These are phyloP conservation scores for Pseudoatta argentina DNA, from an alignment of 1,140 invertebrate genomes.

Conservation along the genomic window DNA sequence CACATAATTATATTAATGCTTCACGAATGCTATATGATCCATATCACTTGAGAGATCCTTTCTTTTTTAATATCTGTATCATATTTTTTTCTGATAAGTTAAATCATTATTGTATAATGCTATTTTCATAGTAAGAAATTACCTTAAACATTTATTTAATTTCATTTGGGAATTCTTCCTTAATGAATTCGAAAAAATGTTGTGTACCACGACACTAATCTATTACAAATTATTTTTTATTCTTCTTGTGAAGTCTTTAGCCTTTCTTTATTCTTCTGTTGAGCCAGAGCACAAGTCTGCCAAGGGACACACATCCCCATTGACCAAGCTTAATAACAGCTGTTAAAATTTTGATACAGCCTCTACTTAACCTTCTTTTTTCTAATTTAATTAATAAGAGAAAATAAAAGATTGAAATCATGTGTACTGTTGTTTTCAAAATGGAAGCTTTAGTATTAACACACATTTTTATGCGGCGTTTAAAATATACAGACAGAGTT, in stretches of 20 bases:
- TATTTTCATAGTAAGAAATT: not conserved
- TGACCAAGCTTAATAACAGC: conserved; percentile 60
- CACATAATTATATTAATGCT: not conserved
- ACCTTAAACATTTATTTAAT: not conserved
- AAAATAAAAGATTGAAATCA: conserved; percentile 11
- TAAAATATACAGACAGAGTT: conserved; percentile 33
- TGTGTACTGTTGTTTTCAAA: conserved; percentile 22
- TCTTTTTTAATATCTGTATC: not conserved
- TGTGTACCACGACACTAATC: not conserved
- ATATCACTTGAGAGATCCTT: not conserved
- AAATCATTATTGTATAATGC: not conserved
- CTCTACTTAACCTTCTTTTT: conserved; percentile 30
- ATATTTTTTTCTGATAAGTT: not conserved
- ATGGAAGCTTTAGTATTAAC: conserved; percentile 22
- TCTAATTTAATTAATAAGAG: conserved; percentile 37
- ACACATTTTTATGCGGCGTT: conserved; percentile 43
- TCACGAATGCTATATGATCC: not conserved
- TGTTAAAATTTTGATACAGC: conserved; percentile 52
- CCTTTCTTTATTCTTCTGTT: conserved; percentile 46
- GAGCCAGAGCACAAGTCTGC: conserved; percentile 61
- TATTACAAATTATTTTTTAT: conserved; percentile 14
- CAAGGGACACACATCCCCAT: conserved; percentile 51
- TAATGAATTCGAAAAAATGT: conserved; percentile 16
- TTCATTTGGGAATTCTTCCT: not conserved
- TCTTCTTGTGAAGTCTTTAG: conserved; percentile 31